Evolutionary conservation across 2,113 vertebrate species (phyloP), one percentile per base, ranked within the genome.

Genomic region (Ophthalmolycus amberensis): DNA sequence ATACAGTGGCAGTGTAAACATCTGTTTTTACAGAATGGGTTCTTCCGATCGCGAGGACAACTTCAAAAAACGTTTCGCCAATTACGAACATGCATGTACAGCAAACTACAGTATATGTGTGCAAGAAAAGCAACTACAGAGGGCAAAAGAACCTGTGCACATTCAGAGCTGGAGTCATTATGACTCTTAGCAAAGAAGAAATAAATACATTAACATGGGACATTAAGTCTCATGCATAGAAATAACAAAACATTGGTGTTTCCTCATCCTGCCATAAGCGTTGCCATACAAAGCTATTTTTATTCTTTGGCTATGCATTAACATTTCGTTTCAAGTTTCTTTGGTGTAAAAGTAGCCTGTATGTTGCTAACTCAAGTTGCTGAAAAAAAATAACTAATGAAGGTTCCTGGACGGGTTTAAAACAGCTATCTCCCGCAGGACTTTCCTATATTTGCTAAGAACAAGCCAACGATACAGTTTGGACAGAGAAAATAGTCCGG

Each of bases 1-100:
- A 83, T 84, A 90, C 87, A 91, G 85, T 84, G 87, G 82, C 75
- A 79, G 67, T 80, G 77, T 82, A 89, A 88, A 93, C 88, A 92
- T 90, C 83, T 90, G 88, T 84, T 92, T 82, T 87, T 66, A 85
- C 78, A 82, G 71, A 83, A 85, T 42, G 48, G 48, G 59, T 68
- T 58, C 72, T 80, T 66, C 78, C 80, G 67, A 70, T 88, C 48
- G 59, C 22, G 15, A 66, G 29, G 40, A 89, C 37, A 14, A 79
- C 80, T 86, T 85, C 77, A 85, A 87, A 82, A 38, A 6, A 20
- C 73, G 52, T 68, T 70, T 34, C 37, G 50, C 68, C 72, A 73
- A 83, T 90, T 83, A 75, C n/a, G 84, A 84, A 85, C 58, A 42
- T 71, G 78, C 74, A 82, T 82, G 72, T 85, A 70, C 64, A 83